Conservation (phyloP, 2,113 vertebrate genomes). For the Melanostigma gelatinosum region DNA sequence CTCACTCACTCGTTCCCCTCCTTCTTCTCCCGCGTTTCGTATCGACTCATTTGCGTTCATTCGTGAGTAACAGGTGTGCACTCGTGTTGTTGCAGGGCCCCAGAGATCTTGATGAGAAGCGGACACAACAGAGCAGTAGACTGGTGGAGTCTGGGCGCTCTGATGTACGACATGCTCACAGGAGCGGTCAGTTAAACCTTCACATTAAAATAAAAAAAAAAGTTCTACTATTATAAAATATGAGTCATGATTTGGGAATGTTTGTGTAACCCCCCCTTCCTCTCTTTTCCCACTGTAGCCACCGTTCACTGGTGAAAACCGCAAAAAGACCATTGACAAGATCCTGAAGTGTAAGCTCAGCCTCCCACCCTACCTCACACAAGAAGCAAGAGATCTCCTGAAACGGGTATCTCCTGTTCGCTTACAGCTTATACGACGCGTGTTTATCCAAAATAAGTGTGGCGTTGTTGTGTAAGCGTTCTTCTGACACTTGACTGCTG, state of each 20-base stretch:
- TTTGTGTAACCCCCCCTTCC: neutral
- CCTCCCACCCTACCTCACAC: conserved; percentile 99
- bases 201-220: neutral
- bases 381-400: conserved; percentile 99
- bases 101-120: conserved; percentile 98
- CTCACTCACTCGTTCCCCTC: neutral
- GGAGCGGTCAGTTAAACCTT: conserved; percentile 93
- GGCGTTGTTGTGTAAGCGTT: neutral
- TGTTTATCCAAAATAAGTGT: neutral
- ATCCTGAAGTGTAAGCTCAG: conserved; percentile 99
- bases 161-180: conserved; percentile 99
- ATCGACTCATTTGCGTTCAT: neutral
- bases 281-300: conserved; percentile 79
- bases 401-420: conserved; percentile 88
- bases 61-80: neutral
- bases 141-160: conserved; percentile 99
- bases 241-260: neutral
- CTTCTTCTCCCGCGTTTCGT: too few species aligned
- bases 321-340: conserved; percentile 99
- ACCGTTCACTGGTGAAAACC: conserved; percentile 97
- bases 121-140: conserved; percentile 99
- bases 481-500: conserved; percentile 24
- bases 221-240: neutral
- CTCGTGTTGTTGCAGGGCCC: conserved; percentile 86
- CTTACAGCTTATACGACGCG: neutral